phyloP scores from a whole-genome alignment of 2,797 vertebrate genomes.

The Chromis chromis region DNA sequence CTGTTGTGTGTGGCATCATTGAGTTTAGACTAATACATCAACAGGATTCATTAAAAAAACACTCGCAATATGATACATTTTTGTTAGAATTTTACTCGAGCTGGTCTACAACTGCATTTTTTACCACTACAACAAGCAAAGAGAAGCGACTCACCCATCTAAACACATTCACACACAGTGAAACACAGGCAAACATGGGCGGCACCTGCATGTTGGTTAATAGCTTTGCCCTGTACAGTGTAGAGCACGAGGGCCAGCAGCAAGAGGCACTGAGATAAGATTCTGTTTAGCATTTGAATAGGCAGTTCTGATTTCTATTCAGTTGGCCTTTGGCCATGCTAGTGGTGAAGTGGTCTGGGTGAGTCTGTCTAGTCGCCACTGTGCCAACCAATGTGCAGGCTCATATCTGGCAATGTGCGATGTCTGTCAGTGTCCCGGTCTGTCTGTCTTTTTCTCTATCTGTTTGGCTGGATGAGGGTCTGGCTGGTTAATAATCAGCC shows the following conservation, averaged over 20 bases:
- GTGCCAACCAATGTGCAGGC: slow-evolving; percentile 71
- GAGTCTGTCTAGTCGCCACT: slow-evolving; percentile 60
- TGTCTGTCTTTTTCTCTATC: slow-evolving; percentile 65
- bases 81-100: slow-evolving; percentile 6
- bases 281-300: slow-evolving; percentile 86
- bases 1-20: slow-evolving; percentile 31
- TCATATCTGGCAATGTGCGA: slow-evolving; percentile 70
- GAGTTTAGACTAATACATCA: slow-evolving; percentile 39
- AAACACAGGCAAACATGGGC: slow-evolving; percentile 45
- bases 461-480: slow-evolving; percentile 60
- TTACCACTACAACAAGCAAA: slow-evolving; percentile 8
- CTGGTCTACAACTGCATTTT: not conserved
- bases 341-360: slow-evolving; percentile 75
- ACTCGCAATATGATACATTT: slow-evolving; percentile 17
- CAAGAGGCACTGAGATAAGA: slow-evolving; percentile 83
- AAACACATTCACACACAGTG: slow-evolving; percentile 28
- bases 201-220: slow-evolving; percentile 72
- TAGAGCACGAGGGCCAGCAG: slow-evolving; percentile 76
- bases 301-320: slow-evolving; percentile 77
- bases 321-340: slow-evolving; percentile 81
- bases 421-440: slow-evolving; percentile 64
- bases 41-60: slow-evolving; percentile 35
- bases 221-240: slow-evolving; percentile 82
- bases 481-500: slow-evolving; percentile 74
- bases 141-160: slow-evolving; percentile 26